Evolutionary conservation across 2,797 vertebrate species (phyloP).

Genomic region (Mus spretus): DNA sequence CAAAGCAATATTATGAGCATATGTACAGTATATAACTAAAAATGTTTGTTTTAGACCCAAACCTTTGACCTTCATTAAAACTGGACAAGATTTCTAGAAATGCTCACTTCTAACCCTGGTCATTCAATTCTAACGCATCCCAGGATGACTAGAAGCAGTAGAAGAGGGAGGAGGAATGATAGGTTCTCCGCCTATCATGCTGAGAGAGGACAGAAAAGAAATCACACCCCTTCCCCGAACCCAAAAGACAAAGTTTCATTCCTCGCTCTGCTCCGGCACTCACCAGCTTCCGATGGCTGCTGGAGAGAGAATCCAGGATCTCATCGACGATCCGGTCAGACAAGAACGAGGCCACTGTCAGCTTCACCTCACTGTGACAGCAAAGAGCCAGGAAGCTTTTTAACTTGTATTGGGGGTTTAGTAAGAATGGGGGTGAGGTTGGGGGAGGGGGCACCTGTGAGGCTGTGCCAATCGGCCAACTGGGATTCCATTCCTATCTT

Average conservation of each 20-base stretch:
- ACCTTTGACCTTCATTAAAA: not conserved
- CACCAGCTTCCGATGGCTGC: slow-evolving; percentile 95
- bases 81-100: not conserved
- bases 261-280: slow-evolving; percentile 76
- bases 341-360: slow-evolving; percentile 97
- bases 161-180: not conserved
- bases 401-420: slow-evolving; percentile 35
- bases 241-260: not conserved
- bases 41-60: not conserved
- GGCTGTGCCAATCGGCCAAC: slow-evolving; percentile 57
- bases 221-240: fast-evolving
- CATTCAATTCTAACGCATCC: not conserved
- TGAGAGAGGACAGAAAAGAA: not conserved
- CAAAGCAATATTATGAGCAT: not conserved
- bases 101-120: no score
- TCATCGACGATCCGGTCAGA: slow-evolving; percentile 98
- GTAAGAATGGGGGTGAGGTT: not conserved
- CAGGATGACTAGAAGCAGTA: not conserved
- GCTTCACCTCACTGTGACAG: slow-evolving; percentile 94
- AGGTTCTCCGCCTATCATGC: not conserved
- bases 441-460: not conserved
- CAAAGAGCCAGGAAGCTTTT: slow-evolving; percentile 66
- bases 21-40: not conserved
- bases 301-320: slow-evolving; percentile 96
- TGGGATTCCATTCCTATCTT: slow-evolving; percentile 71